A percentile compares a stretch with the other conserved stretches of the same genome.
phyloP scores from a whole-genome alignment of 2,888 invertebrate genomes.

The Helicoverpa assulta region DNA sequence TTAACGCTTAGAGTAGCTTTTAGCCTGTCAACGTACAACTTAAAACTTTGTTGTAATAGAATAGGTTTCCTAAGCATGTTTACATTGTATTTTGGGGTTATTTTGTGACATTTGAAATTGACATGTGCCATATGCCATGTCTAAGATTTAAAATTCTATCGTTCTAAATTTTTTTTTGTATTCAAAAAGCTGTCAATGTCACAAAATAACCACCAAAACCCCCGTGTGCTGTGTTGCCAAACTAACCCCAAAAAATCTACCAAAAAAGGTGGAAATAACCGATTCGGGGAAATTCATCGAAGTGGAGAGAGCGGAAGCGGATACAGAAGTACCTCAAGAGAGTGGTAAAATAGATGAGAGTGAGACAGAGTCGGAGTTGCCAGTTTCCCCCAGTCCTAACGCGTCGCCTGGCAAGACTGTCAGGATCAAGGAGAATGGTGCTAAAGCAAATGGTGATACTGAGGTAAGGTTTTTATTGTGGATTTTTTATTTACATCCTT shows the following conservation, averaged over 20 bases:
- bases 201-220: conserved; percentile 61
- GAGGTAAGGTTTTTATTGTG: conserved; percentile 73
- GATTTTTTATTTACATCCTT: conserved; percentile 26
- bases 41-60: conserved; percentile 36
- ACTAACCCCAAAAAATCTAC: conserved; percentile 79
- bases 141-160: no score
- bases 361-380: conserved; percentile 64
- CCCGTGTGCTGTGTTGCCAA: conserved; percentile 77
- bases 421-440: conserved; percentile 85
- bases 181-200: conserved; percentile 17
- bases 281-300: conserved; percentile 89
- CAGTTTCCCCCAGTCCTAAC: conserved; percentile 74
- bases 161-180: background rate
- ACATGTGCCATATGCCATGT: background rate
- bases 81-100: conserved; percentile 51
- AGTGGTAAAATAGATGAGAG: conserved; percentile 62
- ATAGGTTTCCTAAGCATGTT: conserved; percentile 57
- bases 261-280: conserved; percentile 88
- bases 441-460: conserved; percentile 76
- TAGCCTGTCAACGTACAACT: conserved; percentile 5
- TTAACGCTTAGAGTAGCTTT: conserved; percentile 47
- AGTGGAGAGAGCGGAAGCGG: conserved; percentile 79
- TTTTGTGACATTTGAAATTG: conserved; percentile 47
- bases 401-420: conserved; percentile 85
- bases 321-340: conserved; percentile 62